Evolutionary conservation across 2,113 vertebrate genomes (phyloP).

Genomic region (Anser brachyrhynchus): DNA sequence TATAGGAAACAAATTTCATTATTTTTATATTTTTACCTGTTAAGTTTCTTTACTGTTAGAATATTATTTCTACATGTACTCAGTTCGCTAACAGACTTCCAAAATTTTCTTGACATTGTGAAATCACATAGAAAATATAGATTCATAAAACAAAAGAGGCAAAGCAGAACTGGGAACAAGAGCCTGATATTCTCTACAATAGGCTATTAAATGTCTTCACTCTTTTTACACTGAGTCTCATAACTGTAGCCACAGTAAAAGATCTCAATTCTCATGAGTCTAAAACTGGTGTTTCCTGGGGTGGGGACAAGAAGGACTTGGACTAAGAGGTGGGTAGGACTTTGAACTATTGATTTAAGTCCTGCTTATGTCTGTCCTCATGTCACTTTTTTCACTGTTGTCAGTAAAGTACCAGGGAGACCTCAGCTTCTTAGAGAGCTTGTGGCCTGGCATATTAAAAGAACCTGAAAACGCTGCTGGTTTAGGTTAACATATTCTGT

Average conservation of each 20-base stretch:
- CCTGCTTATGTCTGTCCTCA: accelerated
- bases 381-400: neutral
- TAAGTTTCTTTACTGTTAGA: neutral
- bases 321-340: neutral
- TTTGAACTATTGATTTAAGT: neutral
- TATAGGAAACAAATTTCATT: neutral
- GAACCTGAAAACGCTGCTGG: neutral
- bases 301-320: neutral
- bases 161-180: neutral
- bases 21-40: neutral
- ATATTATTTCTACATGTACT: neutral
- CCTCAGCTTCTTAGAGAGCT: neutral
- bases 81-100: neutral
- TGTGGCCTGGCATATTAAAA: neutral
- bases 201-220: neutral
- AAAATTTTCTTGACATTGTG: neutral
- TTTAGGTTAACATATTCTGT: neutral
- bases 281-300: neutral
- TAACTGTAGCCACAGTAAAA: neutral
- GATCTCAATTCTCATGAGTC: neutral
- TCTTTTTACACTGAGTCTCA: neutral
- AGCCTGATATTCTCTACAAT: neutral
- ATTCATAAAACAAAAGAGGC: neutral
- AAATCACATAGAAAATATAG: neutral
- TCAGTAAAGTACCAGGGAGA: neutral